phyloP scores from a whole-genome alignment of 2,113 vertebrate species.

The Pipra filicauda region DNA sequence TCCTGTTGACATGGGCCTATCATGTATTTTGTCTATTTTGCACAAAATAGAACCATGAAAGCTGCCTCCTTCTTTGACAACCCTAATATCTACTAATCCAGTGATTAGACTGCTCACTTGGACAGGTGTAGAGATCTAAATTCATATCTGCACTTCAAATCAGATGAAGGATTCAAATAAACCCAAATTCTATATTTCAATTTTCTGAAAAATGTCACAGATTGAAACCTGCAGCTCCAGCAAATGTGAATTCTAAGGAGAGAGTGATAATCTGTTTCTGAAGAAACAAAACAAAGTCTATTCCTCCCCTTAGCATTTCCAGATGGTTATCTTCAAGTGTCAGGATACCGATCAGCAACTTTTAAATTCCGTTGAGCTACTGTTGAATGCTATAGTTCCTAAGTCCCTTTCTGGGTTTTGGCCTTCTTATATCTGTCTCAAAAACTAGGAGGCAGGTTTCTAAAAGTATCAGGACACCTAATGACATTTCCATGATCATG shows the following conservation, averaged over 20 bases:
- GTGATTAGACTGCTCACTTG: background rate
- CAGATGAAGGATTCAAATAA: background rate
- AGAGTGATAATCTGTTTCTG: background rate
- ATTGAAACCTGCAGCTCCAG: background rate
- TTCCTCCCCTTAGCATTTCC: background rate
- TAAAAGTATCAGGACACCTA: background rate
- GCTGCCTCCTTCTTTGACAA: background rate
- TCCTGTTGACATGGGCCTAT: background rate
- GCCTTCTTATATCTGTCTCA: background rate
- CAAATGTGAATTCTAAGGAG: background rate
- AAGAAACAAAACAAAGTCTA: background rate
- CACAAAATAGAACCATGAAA: background rate
- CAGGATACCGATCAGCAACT: background rate
- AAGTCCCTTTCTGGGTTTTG: background rate
- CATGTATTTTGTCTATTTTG: background rate
- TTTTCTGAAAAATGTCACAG: background rate
- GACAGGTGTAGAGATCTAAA: background rate
- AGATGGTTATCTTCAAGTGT: background rate
- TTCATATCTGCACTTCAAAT: background rate
- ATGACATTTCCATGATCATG: background rate
- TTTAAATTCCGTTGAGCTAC: background rate
- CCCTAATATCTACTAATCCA: background rate
- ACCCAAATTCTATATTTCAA: background rate
- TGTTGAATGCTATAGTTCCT: background rate
- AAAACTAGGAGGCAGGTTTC: background rate